Evolutionary conservation across 2,888 invertebrate genomes (phyloP), one percentile per base, ranked within the genome.

Genomic region (Phyllotreta striolata): DNA sequence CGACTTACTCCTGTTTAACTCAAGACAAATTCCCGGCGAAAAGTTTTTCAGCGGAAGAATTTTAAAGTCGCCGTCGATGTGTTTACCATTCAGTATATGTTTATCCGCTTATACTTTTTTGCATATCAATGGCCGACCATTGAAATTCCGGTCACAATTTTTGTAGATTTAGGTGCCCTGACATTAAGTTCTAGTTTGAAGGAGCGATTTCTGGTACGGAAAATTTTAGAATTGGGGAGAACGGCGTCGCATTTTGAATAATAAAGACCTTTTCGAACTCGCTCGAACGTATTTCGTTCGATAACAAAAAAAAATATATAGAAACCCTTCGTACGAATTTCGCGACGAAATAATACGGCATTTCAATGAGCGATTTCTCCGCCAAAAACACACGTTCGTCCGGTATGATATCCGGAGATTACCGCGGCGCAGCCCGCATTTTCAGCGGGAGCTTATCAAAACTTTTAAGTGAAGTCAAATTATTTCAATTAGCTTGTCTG

Each of bases 391-490:
- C 55, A 61, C 55, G 14, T 37, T 13, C 46, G 41, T 24, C 40
- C 46, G 55, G 40, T 44, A 54, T 34, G 58, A 47, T 35, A 46
- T 58, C 24, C 37, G 8, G 54, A 46, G 43, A 63, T 63, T 63
- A 55, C 40, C 34, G 46, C 40, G 14, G 54, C 49, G 34, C 14
- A 55, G 59, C 63, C 63, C 63, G 63, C 63, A 63, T 58, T 57
- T 47, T 47, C 24, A 57, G 46, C 39, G 24, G n/a, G 12, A 13
- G 59, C 59, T 63, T 59, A 63, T 63, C 63, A 63, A 63, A 63
- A 63, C 63, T 59, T 63, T 49, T 58, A 55, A 63, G 46, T 38
- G 47, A 55, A 63, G 55, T 59, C 63, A 59, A 55, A 59, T 63
- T 55, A 63, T 55, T 63, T 59, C 49, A 58, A 59, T 63, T 49